Evolutionary conservation across 2,888 invertebrate species (phyloP).

Genomic region (Drosophila nigritarsus): DNA sequence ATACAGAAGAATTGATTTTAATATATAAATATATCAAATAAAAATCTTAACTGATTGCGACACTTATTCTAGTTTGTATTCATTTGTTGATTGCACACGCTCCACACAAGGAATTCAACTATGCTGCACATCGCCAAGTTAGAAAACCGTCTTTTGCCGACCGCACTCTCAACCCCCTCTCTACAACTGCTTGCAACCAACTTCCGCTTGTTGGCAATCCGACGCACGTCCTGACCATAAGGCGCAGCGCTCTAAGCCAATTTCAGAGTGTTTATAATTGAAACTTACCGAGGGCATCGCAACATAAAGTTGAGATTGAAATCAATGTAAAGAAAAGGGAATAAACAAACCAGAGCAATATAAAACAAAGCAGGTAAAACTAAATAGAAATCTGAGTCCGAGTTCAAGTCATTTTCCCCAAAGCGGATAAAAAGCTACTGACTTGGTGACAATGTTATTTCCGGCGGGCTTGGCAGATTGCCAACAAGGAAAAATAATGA

Average conservation of each 20-base stretch:
- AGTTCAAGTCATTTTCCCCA: constrained; percentile 41
- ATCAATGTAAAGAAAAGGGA: background rate
- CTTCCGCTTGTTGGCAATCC: constrained; percentile 50
- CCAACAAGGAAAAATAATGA: constrained; percentile 37
- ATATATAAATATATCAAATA: background rate
- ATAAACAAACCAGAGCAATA: constrained; percentile 16
- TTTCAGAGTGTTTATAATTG: constrained; percentile 67
- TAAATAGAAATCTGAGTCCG: constrained; percentile 30
- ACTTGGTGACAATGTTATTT: constrained; percentile 73
- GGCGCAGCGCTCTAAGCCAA: constrained; percentile 61
- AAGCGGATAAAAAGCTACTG: constrained; percentile 67
- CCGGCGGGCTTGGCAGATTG: constrained; percentile 29
- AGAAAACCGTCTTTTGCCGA: background rate
- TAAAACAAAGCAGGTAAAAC: constrained; percentile 20
- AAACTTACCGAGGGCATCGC: constrained; percentile 36
- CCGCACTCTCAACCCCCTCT: background rate
- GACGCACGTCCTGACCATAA: constrained; percentile 58
- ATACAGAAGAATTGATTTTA: background rate
- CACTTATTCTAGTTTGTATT: constrained; percentile 1
- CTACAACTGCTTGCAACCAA: constrained; percentile 32
- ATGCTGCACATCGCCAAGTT: constrained; percentile 5
- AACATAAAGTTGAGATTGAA: constrained; percentile 10
- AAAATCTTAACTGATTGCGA: background rate
- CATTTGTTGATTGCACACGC: constrained; percentile 7
- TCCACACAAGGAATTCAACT: constrained; percentile 2